A percentile compares a stretch with the other conserved stretches of the same genome.
Conservation (phyloP, 2,888 invertebrate species). For the Agrochola lota region DNA sequence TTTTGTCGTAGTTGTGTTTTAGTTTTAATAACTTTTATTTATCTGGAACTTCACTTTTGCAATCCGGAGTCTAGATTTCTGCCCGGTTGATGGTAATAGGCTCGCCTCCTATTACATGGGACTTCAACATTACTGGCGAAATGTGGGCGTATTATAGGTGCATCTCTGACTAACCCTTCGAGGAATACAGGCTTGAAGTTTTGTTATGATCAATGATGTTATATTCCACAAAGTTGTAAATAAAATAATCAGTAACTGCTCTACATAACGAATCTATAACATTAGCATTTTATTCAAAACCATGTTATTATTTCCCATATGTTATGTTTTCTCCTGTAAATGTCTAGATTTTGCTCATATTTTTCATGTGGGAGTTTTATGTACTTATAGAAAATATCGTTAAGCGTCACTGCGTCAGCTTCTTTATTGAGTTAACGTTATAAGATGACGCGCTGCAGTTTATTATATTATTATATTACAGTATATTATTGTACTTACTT, state of each 20-base stretch:
- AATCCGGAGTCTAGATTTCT: too few relatives aligned
- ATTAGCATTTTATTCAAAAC: not conserved
- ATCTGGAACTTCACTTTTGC: not conserved
- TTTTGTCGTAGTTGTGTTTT: too few relatives aligned
- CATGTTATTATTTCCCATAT: not conserved
- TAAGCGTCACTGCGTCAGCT: not conserved
- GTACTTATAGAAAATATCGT: slow-evolving; percentile 13
- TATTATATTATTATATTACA: too few relatives aligned
- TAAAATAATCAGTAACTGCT: not conserved
- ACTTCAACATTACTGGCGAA: not conserved
- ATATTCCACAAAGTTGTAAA: not conserved
- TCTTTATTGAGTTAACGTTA: slow-evolving; percentile 2
- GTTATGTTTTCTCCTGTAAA: not conserved
- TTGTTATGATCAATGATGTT: not conserved
- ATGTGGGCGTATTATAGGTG: not conserved
- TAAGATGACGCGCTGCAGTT: not conserved
- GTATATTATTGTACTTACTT: too few relatives aligned
- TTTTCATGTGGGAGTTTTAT: slow-evolving; percentile 6
- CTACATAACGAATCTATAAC: not conserved
- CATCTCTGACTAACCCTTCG: not conserved
- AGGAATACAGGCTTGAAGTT: not conserved
- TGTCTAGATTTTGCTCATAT: slow-evolving; percentile 1
- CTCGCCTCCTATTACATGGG: not conserved
- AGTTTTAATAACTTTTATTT: too few relatives aligned
- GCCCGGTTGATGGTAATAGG: too few relatives aligned